Conservation (phyloP, 2,888 invertebrate genomes). For the Bibio marci region DNA sequence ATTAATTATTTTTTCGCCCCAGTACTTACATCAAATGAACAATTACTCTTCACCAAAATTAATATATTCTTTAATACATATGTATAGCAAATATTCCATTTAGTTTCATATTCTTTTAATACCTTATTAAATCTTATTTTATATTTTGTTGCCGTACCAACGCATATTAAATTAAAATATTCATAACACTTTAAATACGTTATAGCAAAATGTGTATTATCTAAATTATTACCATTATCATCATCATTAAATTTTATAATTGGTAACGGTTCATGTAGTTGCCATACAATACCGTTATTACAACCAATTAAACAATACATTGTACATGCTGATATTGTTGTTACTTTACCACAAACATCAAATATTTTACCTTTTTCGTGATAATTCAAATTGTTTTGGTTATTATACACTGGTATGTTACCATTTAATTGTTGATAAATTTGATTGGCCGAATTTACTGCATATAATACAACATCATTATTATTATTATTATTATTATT, state of each 20-base stretch:
- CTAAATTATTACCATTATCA: too few relatives aligned
- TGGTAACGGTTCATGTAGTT: conserved; percentile 9
- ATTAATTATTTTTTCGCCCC: too few relatives aligned
- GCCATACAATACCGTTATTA: conserved; percentile 18
- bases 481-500: conserved; percentile 11
- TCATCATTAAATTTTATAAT: conserved; percentile 8
- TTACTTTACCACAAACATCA: conserved; percentile 14
- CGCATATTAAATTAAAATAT: not conserved
- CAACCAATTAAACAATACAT: conserved; percentile 18
- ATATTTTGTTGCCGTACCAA: not conserved
- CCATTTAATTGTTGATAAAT: not conserved
- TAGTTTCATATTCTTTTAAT: not conserved
- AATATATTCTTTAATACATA: not conserved
- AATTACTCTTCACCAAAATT: conserved; percentile 4
- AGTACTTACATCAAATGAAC: conserved; percentile 7
- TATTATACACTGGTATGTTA: conserved; percentile 19
- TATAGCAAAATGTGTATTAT: too few relatives aligned
- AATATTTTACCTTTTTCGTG: conserved; percentile 18
- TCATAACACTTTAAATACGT: conserved; percentile 5
- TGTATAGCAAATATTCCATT: conserved; percentile 3
- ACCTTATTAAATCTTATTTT: not conserved
- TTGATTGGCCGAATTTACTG: conserved; percentile 21
- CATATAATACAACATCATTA: conserved; percentile 13
- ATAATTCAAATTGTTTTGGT: conserved; percentile 1
- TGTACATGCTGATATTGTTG: conserved; percentile 15